Base-by-base conservation (phyloP, 1,140 invertebrate species). In the Cyclargus thomasi region DNA sequence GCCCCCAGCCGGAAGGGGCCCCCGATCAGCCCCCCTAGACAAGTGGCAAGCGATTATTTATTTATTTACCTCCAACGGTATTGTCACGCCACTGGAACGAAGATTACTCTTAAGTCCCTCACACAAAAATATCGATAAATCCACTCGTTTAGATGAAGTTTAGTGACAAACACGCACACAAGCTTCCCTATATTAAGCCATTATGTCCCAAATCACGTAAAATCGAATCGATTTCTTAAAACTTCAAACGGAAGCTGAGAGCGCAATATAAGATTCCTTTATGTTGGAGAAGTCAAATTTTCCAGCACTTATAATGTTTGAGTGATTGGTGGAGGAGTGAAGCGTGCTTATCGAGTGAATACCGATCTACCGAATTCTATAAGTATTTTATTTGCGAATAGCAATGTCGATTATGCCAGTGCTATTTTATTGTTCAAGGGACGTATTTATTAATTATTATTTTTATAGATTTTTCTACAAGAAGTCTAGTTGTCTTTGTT, bases 301-400 rank as follows among this genome's bases (percentile, higher is more conserved):
- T 64, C 63, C 6, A 64, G 47, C 36, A 64, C 63, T 36, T 64
- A 64, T 14, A 64, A 47, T 64, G 18, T 64, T 39, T 11, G 36
- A 64, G 63, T 39, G 63, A 64, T 39, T 36, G 47, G 63, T 18
- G 16, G 17, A 47, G 47, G 21, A 21, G 63, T 39, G 63, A 21
- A 64, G 36, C 63, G 63, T 64, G 63, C 63, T 64, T 64, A 64
- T 64, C 63, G 20, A 39, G n/a, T 14, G 35, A n/a, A 36, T 53
- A 20, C 18, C 7, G 63, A 64, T 64, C 63, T 11, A 47, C 39
- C 39, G 39, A 14, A 16, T 16, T 47, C 0, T 47, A 16, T 16
- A 29, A 29, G 8, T 47, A 47, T 47, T 47, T 47, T 16, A 14
- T 39, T 7, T 14, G 23, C 23, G 23, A 39, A 39, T 8, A 47